These are phyloP conservation scores for Lindbergichthys nudifrons DNA, from an alignment of 2,797 vertebrate genomes.

Conservation along the genomic window DNA sequence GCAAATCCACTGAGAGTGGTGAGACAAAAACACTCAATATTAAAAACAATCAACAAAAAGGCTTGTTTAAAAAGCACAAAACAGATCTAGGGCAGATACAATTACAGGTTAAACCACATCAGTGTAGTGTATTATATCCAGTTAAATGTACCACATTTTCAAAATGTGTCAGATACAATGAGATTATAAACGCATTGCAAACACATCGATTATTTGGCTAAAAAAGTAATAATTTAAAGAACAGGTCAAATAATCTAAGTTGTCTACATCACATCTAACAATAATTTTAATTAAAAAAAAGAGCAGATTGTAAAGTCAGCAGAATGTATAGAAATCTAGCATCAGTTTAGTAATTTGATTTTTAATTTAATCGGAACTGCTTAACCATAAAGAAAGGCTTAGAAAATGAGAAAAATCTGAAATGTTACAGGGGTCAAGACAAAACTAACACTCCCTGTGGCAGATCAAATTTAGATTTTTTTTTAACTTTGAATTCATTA, in stretches of 20 bases:
- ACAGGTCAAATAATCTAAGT: constrained; percentile 7
- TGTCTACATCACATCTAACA: constrained; percentile 55
- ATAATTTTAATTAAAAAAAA: constrained; percentile 32
- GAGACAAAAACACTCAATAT: constrained; percentile 16
- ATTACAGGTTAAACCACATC: background rate
- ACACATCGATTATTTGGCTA: background rate
- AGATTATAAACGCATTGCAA: constrained; percentile 18
- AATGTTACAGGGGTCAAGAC: constrained; percentile 11
- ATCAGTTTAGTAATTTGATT: constrained; percentile 37
- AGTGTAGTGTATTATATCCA: constrained; percentile 33
- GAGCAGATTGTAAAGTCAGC: background rate
- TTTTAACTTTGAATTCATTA: constrained; percentile 2
- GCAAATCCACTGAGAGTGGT: constrained; percentile 24
- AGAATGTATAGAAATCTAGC: constrained; percentile 18
- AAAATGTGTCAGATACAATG: background rate
- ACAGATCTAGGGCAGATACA: constrained; percentile 6
- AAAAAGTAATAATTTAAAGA: constrained; percentile 19
- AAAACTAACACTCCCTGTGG: constrained; percentile 45
- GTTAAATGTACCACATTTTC: constrained; percentile 29
- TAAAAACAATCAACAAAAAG: constrained; percentile 26
- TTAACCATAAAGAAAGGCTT: constrained; percentile 22
- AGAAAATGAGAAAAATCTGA: constrained; percentile 13
- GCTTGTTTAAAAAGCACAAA: constrained; percentile 43
- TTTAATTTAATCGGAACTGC: constrained; percentile 40
- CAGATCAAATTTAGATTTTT: constrained; percentile 44